Evolutionary conservation across 2,113 vertebrate species (phyloP).

Genomic region (Cardinalis cardinalis): DNA sequence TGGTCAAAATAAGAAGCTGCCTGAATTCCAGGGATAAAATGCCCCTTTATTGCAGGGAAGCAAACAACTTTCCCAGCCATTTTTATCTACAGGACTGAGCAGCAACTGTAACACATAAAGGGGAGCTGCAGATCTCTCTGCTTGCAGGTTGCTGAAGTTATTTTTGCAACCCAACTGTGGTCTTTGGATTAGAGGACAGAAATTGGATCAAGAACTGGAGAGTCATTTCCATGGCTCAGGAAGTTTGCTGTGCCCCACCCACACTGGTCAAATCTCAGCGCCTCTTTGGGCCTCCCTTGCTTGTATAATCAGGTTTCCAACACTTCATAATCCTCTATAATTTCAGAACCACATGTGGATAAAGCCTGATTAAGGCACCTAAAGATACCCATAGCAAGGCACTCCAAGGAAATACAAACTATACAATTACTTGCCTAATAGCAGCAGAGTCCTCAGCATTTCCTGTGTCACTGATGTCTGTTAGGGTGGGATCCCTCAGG

Average conservation of each 20-base stretch:
- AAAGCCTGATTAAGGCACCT: not conserved
- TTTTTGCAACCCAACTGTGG: not conserved
- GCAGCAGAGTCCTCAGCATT: not conserved
- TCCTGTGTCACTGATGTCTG: not conserved
- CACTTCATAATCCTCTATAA: not conserved
- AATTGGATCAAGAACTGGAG: not conserved
- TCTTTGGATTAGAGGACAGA: not conserved
- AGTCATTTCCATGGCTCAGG: not conserved
- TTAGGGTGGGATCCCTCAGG: not conserved
- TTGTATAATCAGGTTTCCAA: not conserved
- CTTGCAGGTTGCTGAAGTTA: not conserved
- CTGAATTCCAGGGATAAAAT: not conserved
- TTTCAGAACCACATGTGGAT: not conserved
- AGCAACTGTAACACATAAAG: not conserved
- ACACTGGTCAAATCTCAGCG: not conserved
- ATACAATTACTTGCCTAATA: not conserved
- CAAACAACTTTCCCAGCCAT: not conserved
- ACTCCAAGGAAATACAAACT: not conserved
- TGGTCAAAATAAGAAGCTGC: not conserved
- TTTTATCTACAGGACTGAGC: not conserved
- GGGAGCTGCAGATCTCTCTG: not conserved
- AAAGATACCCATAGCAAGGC: not conserved
- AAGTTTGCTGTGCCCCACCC: not conserved
- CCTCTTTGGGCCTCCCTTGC: not conserved
- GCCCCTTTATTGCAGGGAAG: not conserved